phyloP scores from a whole-genome alignment of 1,140 invertebrate genomes.

The Drosophila subpulchrella region DNA sequence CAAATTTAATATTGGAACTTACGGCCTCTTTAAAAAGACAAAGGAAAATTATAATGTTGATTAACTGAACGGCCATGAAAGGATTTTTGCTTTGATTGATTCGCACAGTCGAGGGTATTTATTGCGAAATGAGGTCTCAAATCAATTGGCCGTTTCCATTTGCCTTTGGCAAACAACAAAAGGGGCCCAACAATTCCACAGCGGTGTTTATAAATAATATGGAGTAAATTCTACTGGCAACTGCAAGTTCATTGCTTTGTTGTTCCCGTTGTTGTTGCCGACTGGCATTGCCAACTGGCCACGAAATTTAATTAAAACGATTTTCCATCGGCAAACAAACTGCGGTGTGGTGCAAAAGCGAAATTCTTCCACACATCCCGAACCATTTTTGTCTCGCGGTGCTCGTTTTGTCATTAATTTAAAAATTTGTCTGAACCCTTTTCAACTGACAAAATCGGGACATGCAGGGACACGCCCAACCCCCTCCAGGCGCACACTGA shows the following conservation, averaged over 20 bases:
- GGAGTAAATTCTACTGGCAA: slow-evolving; percentile 18
- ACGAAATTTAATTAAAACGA: slow-evolving; percentile 59
- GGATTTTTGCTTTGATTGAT: not conserved
- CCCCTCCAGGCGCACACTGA: slow-evolving; percentile 3
- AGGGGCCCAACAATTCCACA: not conserved
- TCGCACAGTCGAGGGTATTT: slow-evolving; percentile 6
- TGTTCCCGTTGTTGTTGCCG: not conserved
- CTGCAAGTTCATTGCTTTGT: slow-evolving; percentile 23
- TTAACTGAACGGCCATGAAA: slow-evolving; percentile 1
- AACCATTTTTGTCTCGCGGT: slow-evolving; percentile 40
- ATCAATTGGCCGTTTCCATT: slow-evolving; percentile 30
- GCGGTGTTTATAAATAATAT: slow-evolving; percentile 42
- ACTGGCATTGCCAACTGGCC: slow-evolving; percentile 22
- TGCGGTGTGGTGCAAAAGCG: slow-evolving; percentile 26
- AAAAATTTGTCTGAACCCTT: slow-evolving; percentile 75
- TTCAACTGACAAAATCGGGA: slow-evolving; percentile 73
- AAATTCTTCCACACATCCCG: slow-evolving; percentile 48
- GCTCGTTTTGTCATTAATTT: slow-evolving; percentile 75
- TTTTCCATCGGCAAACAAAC: slow-evolving; percentile 53
- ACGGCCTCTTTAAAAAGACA: slow-evolving; percentile 1
- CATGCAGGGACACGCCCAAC: slow-evolving; percentile 14
- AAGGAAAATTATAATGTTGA: slow-evolving; percentile 3
- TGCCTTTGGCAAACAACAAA: slow-evolving; percentile 8
- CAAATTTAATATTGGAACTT: slow-evolving; percentile 20
- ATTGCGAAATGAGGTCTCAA: slow-evolving; percentile 17